Evolutionary conservation across 2,888 invertebrate species (phyloP).

Genomic region (Plebejus argus): DNA sequence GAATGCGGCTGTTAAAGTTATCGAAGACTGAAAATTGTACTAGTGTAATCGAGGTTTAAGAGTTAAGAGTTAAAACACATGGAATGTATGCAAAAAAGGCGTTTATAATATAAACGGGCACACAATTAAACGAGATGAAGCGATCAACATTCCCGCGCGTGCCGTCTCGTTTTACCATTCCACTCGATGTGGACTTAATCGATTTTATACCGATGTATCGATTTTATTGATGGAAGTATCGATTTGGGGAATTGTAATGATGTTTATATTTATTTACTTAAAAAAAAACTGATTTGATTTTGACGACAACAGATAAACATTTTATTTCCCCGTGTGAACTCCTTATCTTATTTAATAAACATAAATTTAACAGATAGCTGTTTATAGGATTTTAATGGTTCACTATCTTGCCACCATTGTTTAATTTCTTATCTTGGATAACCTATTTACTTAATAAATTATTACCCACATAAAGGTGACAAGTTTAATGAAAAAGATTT

Average conservation of each 20-base stretch:
- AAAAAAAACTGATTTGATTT: background rate
- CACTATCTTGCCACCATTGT: background rate
- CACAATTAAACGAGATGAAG: constrained; percentile 33
- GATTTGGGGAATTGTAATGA: too few species aligned
- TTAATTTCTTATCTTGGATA: background rate
- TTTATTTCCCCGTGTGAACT: background rate
- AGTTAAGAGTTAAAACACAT: too few species aligned
- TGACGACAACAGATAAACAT: background rate
- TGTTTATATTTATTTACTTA: background rate
- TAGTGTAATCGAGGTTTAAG: background rate
- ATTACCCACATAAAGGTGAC: background rate
- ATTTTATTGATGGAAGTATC: background rate
- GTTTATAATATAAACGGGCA: constrained; percentile 6
- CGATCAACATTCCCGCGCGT: constrained; percentile 38
- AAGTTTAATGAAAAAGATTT: background rate
- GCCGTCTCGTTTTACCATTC: constrained; percentile 36
- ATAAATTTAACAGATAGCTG: background rate
- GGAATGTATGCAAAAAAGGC: constrained; percentile 6
- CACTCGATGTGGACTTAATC: constrained; percentile 9
- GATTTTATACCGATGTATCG: constrained; percentile 25
- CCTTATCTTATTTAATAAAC: background rate
- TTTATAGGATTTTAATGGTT: background rate
- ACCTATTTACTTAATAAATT: background rate
- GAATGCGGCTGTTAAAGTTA: too few species aligned
- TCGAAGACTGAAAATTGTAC: background rate